A percentile compares a stretch with the other conserved stretches of the same genome.
Evolutionary conservation across 1,140 invertebrate genomes (phyloP).

Genomic region (Leguminivora glycinivorella): DNA sequence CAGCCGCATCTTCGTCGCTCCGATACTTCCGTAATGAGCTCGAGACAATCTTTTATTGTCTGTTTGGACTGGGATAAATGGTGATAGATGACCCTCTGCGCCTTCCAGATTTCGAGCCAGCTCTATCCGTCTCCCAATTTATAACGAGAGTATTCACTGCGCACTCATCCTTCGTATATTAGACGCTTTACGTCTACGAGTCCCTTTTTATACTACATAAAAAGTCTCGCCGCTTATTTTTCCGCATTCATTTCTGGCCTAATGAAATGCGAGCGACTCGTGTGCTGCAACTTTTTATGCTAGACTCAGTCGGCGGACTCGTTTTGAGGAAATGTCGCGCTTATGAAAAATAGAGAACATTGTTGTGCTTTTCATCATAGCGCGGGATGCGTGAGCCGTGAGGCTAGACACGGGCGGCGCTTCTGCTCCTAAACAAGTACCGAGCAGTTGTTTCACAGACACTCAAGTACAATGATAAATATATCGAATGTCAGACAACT

Average conservation of each 20-base stretch:
- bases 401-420: background rate
- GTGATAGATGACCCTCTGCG: slow-evolving; percentile 62
- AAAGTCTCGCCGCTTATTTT: slow-evolving; percentile 43
- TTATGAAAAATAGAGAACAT: slow-evolving; percentile 54
- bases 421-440: slow-evolving; percentile 3
- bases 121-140: slow-evolving; percentile 58
- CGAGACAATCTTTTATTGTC: slow-evolving; percentile 68
- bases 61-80: slow-evolving; percentile 65
- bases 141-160: slow-evolving; percentile 45
- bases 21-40: slow-evolving; percentile 59
- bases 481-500: slow-evolving; percentile 11
- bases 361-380: slow-evolving; percentile 36
- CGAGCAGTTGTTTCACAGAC: background rate
- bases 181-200: slow-evolving; percentile 41
- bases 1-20: slow-evolving; percentile 36
- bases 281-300: slow-evolving; percentile 57
- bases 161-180: slow-evolving; percentile 43
- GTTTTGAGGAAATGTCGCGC: slow-evolving; percentile 51
- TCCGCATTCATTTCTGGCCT: slow-evolving; percentile 55
- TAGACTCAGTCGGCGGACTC: slow-evolving; percentile 42
- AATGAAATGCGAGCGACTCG: slow-evolving; percentile 56
- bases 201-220: slow-evolving; percentile 42
- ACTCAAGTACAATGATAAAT: background rate
- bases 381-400: slow-evolving; percentile 32
- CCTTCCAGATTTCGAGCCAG: slow-evolving; percentile 52